Base-by-base conservation (phyloP, 1,140 invertebrate species). In the Eumaeus atala region DNA sequence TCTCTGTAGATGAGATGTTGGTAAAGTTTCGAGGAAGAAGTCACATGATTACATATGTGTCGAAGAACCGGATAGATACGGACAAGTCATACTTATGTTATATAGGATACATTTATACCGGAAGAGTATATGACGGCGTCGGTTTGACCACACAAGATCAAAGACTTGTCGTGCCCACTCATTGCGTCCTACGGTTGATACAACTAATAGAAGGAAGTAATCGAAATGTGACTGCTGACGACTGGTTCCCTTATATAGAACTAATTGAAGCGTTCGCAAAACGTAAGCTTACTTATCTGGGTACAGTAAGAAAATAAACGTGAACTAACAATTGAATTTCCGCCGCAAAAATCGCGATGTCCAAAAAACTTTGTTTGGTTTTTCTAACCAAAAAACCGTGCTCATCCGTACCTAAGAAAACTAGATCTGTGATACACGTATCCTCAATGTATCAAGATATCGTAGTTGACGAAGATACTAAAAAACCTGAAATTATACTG, bases 1-100 rank as follows among this genome's bases (percentile, higher is more conserved):
- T 62, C 36, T 58, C 55, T 3, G 33, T 87, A 33, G 84, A 88
- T 66, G 81, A 89, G 67, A 86, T 79, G 66, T 48, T 66, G 51
- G 51, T 69, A 11, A 51, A 56, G 35, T 69, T 69, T 53, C 53
- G 61, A 37, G 56, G 56, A 33, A 57, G 63, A 61, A 61, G 64
- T 55, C 40, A 65, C 10, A 56, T 61, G 48, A 64, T 61, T 55
- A 59, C 52, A 53, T 63, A 61, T 50, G 64, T 66, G 56, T 50
- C 56, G 8, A 58, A 60, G 37, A 60, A 48, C 61, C 52, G 33
- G 57, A 49, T 17, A 60, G 56, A 49, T 60, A 60, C 34, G 58
- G 53, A 33, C 36, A 56, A 18, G 40, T 60, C 9, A 55, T 60
- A 52, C 14, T 52, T 56, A 48, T 64, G 60, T 53, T 59, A 61